Conservation (phyloP, 2,888 invertebrate genomes). For the Argynnis bischoffii region DNA sequence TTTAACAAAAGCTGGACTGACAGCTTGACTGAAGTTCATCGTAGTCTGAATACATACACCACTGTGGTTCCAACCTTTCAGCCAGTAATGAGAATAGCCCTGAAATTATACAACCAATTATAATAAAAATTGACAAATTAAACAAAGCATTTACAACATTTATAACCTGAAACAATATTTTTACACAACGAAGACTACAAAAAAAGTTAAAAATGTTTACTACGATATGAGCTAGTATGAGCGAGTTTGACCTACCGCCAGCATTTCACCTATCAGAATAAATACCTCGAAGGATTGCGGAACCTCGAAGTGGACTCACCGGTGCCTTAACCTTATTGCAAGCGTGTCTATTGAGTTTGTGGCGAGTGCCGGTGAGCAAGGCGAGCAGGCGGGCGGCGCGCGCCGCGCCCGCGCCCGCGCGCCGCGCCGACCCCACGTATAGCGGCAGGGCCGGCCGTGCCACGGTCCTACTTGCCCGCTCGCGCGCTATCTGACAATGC, state of each 20-base stretch:
- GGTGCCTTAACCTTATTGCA: conserved; percentile 9
- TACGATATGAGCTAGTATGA: neutral
- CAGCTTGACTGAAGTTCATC: conserved; percentile 87
- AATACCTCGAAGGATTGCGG: neutral
- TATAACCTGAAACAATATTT: neutral
- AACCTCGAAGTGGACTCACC: conserved; percentile 15
- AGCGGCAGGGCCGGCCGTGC: neutral
- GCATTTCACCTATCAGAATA: neutral
- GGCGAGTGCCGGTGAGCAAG: conserved; percentile 7
- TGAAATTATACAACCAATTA: conserved; percentile 43
- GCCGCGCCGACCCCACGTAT: conserved; percentile 5
- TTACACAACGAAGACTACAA: neutral
- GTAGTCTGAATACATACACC: conserved; percentile 88
- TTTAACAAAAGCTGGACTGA: conserved; percentile 92
- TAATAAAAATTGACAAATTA: conserved; percentile 8
- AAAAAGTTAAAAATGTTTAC: neutral
- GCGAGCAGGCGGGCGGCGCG: conserved; percentile 12
- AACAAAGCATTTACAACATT: neutral
- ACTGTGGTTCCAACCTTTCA: conserved; percentile 85
- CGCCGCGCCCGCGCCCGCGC: conserved; percentile 9
- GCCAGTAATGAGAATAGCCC: conserved; percentile 81
- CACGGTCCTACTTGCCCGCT: conserved; percentile 6
- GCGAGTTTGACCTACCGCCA: neutral
- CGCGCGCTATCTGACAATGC: conserved; percentile 13
- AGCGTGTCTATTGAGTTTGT: conserved; percentile 1